Evolutionary conservation across 2,888 invertebrate genomes (phyloP).

Genomic region (Chrysina gloriosa): DNA sequence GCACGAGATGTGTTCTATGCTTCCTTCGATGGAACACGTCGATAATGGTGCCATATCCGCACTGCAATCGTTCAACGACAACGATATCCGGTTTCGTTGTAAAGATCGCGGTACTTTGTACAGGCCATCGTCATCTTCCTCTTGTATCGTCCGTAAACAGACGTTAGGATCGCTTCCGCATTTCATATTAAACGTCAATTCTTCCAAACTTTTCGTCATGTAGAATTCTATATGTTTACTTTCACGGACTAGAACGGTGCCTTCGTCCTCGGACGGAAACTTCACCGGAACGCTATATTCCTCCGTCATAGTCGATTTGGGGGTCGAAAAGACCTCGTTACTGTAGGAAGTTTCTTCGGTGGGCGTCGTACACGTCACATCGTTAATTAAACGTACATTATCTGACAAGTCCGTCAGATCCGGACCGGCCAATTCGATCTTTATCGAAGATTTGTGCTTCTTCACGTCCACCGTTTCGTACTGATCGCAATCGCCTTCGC

Average conservation of each 20-base stretch:
- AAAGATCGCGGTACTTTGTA: constrained; percentile 62
- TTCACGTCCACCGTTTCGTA: constrained; percentile 51
- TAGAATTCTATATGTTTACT: constrained; percentile 40
- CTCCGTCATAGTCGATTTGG: constrained; percentile 30
- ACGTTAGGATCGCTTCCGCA: constrained; percentile 62
- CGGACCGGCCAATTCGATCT: constrained; percentile 54
- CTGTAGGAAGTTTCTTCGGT: constrained; percentile 19
- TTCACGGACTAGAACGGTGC: constrained; percentile 19
- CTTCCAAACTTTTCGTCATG: constrained; percentile 44
- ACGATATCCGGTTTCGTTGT: constrained; percentile 58
- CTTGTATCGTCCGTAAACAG: constrained; percentile 44
- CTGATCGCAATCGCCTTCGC: constrained; percentile 43
- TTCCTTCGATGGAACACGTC: constrained; percentile 51
- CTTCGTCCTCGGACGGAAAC: constrained; percentile 10
- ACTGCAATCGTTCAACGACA: constrained; percentile 61
- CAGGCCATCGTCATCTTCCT: constrained; percentile 56
- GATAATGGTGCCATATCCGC: constrained; percentile 51
- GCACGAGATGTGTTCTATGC: constrained; percentile 62
- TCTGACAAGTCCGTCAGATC: constrained; percentile 44
- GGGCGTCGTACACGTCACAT: constrained; percentile 32
- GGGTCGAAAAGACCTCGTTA: constrained; percentile 38
- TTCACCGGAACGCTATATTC: constrained; percentile 40
- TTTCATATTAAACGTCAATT: constrained; percentile 52
- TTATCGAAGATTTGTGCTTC: constrained; percentile 56
- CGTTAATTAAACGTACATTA: too few species aligned